Evolutionary conservation across 2,113 vertebrate genomes (phyloP), one percentile per base, ranked within the genome.

Genomic region (Pygoscelis adeliae): DNA sequence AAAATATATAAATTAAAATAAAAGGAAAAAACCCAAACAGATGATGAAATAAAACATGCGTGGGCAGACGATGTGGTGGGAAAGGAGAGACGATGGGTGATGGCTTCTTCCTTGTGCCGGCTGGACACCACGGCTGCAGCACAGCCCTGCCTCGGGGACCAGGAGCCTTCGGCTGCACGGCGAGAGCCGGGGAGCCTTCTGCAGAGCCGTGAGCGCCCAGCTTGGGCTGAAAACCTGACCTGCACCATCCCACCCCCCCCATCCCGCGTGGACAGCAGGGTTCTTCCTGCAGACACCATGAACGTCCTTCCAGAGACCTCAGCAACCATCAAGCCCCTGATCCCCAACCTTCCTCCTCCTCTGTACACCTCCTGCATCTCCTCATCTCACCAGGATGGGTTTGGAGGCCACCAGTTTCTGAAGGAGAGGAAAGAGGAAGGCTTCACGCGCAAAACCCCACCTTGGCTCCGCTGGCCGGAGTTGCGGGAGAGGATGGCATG

Each of bases 401-500:
- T 53, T 17, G 87, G 83, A 67, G 44, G 29, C 50, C 23, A 23
- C 4, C 2, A 2, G 26, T 5, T 6, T 40, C n/a, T 30, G 14
- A 71, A 65, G 52, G 49, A 18, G 29, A 69, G 6, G 46, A 10
- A 34, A 65, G 47, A 42, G n/a, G 16, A 19, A 49, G 18, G 26
- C 12, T 50, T 4, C 49, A 6, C 2, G 2, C 1, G 1, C 0
- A 4, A 42, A 1, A 1, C 1, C 93, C 98, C 88, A 99, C 99
- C 99, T 99, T 99, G 86, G 99, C 98, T 26, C 99, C 99, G 1
- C 99, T 98, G 50, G 99, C 99, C 0, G 99, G 99, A 1, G 99
- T 99, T 40, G 99, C 99, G 0, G 99, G 99, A 7, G 99, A 99
- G 9, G 99, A 99, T 0, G 99, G 99, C 97, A 99, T 97, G 11